Evolutionary conservation across 2,113 vertebrate species (phyloP).

Genomic region (Tamias sibiricus): DNA sequence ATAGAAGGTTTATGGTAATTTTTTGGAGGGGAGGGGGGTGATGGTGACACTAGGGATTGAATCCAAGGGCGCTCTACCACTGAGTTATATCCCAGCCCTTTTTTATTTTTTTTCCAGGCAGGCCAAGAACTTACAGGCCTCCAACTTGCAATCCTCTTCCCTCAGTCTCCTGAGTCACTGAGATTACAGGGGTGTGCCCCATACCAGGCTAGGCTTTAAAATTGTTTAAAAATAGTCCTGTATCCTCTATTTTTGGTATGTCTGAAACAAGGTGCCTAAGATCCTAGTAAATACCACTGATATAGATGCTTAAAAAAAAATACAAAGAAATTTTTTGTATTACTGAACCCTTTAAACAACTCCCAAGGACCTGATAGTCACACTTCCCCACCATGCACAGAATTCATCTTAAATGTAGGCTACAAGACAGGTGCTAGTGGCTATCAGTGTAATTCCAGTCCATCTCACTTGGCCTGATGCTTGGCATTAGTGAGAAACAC

Average conservation of each 20-base stretch:
- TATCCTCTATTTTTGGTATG: slow-evolving; percentile 6
- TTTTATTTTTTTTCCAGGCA: no score
- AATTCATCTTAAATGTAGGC: slow-evolving; percentile 44
- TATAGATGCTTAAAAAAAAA: slow-evolving; percentile 8
- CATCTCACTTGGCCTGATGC: not conserved
- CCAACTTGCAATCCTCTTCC: no score
- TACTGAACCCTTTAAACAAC: not conserved
- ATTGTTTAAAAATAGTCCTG: slow-evolving; percentile 32
- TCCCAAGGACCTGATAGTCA: not conserved
- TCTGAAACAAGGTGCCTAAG: slow-evolving; percentile 25
- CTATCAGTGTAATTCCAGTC: slow-evolving; percentile 58
- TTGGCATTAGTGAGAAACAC: slow-evolving; percentile 55
- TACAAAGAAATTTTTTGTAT: not conserved
- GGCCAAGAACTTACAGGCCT: no score
- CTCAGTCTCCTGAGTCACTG: no score
- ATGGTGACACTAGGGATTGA: no score
- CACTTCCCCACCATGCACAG: not conserved
- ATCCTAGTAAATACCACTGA: not conserved
- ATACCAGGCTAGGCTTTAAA: no score
- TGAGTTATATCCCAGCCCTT: no score
- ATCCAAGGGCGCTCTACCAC: no score
- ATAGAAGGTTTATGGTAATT: not conserved
- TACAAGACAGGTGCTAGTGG: not conserved
- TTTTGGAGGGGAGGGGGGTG: no score
- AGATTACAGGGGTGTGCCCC: no score